Conservation (phyloP, 2,113 vertebrate genomes). For the Eclectus roratus region DNA sequence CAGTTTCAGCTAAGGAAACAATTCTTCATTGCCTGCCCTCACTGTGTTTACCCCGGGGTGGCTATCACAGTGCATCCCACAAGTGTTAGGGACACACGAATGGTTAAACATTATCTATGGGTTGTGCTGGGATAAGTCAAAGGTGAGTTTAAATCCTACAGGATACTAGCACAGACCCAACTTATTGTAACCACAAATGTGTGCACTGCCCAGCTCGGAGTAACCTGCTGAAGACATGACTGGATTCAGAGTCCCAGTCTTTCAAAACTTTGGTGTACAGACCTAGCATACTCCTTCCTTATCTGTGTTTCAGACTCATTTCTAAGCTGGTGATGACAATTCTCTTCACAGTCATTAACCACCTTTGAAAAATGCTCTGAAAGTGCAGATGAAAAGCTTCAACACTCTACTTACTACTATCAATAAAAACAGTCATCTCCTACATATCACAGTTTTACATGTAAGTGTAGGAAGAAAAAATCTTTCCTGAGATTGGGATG, state of each 20-base stretch:
- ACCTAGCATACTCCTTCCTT: neutral
- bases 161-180: neutral
- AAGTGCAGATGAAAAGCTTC: neutral
- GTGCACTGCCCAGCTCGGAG: accelerated
- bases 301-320: neutral
- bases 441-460: neutral
- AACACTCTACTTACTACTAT: neutral
- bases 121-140: neutral
- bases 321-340: neutral
- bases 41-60: neutral
- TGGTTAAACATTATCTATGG: neutral
- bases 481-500: neutral
- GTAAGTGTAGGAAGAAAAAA: neutral
- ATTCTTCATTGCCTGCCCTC: neutral
- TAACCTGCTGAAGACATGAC: neutral
- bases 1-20: neutral
- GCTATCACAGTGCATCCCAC: neutral
- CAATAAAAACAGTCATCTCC: neutral
- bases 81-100: neutral
- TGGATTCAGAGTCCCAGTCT: neutral
- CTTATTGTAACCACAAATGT: neutral
- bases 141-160: neutral
- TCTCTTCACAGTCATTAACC: neutral
- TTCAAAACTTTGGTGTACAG: neutral
- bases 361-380: neutral